These are phyloP conservation scores for Exephanes ischioxanthus DNA, from an alignment of 2,888 invertebrate genomes.

Conservation along the genomic window DNA sequence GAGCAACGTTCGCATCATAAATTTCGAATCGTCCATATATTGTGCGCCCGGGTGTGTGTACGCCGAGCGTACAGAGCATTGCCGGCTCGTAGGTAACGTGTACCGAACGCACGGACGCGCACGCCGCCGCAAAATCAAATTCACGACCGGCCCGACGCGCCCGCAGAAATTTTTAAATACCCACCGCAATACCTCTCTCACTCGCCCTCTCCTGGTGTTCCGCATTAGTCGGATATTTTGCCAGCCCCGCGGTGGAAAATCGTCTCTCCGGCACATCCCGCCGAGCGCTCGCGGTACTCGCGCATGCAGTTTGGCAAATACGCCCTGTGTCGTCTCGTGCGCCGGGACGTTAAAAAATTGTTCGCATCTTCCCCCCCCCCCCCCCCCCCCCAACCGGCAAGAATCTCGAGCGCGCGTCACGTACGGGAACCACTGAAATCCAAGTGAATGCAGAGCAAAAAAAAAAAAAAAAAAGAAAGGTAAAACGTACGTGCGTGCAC, in stretches of 20 bases:
- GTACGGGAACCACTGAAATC: not conserved
- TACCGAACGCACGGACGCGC: slow-evolving; percentile 55
- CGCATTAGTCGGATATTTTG: slow-evolving; percentile 62
- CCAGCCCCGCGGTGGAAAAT: slow-evolving; percentile 46
- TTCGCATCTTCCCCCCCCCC: slow-evolving; percentile 9
- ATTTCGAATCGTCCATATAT: slow-evolving; percentile 53
- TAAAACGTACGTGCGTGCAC: slow-evolving; percentile 23
- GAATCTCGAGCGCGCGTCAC: slow-evolving; percentile 2
- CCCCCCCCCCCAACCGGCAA: slow-evolving; percentile 16
- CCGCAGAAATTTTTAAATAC: slow-evolving; percentile 64
- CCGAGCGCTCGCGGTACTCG: not conserved
- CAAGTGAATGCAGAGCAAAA: not conserved
- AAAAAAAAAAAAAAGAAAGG: not conserved
- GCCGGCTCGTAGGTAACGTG: slow-evolving; percentile 43
- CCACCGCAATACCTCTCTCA: slow-evolving; percentile 31
- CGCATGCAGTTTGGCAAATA: slow-evolving; percentile 16
- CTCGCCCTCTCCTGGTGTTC: slow-evolving; percentile 27
- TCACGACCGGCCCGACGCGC: slow-evolving; percentile 61
- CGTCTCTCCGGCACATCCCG: slow-evolving; percentile 16
- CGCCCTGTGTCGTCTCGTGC: not conserved
- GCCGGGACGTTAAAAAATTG: not conserved
- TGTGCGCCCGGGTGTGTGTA: slow-evolving; percentile 18
- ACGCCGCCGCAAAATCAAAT: slow-evolving; percentile 65
- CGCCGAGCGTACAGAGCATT: slow-evolving; percentile 33
- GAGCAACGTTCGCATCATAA: slow-evolving; percentile 62